phyloP scores from a whole-genome alignment of 2,888 invertebrate genomes.

The Epinotia brunnichana region DNA sequence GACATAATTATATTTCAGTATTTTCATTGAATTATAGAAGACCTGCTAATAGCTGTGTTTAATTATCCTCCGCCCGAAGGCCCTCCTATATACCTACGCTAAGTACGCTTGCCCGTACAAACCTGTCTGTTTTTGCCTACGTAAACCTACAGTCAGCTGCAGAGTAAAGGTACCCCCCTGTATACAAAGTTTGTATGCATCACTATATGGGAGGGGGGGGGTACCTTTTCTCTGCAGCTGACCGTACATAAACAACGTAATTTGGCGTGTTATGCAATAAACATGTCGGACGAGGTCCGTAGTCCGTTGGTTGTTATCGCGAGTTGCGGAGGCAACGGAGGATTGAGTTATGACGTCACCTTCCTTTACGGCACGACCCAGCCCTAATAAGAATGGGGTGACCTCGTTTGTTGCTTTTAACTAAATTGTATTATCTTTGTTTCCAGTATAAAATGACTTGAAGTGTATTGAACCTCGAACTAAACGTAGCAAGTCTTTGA shows the following conservation, averaged over 20 bases:
- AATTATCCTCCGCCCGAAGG: too few relatives aligned
- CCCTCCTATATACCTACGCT: too few relatives aligned
- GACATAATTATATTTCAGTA: too few relatives aligned
- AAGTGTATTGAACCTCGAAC: constrained; percentile 5
- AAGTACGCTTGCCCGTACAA: not conserved
- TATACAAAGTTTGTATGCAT: too few relatives aligned
- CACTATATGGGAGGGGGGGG: too few relatives aligned
- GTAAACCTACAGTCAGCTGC: too few relatives aligned
- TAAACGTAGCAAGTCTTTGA: constrained; percentile 2
- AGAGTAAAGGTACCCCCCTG: too few relatives aligned
- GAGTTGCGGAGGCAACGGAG: constrained; percentile 28
- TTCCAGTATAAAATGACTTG: constrained; percentile 11
- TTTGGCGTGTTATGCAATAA: constrained; percentile 30
- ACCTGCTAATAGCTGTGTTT: too few relatives aligned
- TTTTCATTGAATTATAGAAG: too few relatives aligned
- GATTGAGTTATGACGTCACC: constrained; percentile 38
- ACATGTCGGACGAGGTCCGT: constrained; percentile 18
- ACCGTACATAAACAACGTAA: constrained; percentile 9
- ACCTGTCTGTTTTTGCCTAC: not conserved
- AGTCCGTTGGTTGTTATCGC: constrained; percentile 28
- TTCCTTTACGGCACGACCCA: constrained; percentile 29
- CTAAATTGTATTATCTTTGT: constrained; percentile 35
- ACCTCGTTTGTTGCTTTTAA: constrained; percentile 36
- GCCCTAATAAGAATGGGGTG: constrained; percentile 35
- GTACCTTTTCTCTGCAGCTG: too few relatives aligned